Conservation (phyloP, 1,140 invertebrate species). For the Mesaphorura yosii region DNA sequence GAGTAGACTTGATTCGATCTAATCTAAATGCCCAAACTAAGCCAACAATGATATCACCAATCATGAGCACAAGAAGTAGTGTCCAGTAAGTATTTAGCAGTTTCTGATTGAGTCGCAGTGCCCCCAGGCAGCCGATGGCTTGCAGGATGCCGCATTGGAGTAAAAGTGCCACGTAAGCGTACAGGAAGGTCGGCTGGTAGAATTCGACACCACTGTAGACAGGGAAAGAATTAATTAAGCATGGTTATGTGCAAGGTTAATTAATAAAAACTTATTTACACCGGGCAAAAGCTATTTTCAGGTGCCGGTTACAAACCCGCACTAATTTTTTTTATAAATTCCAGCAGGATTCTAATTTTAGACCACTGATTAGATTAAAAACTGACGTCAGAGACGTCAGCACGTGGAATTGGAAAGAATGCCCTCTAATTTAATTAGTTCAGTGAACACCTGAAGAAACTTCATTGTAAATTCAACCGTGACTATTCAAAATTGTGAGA, state of each 20-base stretch:
- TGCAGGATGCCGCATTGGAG: conserved; percentile 49
- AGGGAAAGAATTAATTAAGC: conserved; percentile 17
- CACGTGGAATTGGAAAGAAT: no score
- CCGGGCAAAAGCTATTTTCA: neutral
- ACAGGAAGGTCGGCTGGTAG: conserved; percentile 67
- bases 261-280: neutral
- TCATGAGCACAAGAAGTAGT: conserved; percentile 61
- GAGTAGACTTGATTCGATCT: conserved; percentile 56
- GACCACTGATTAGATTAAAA: no score
- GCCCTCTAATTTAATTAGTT: no score
- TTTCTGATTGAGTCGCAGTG: conserved; percentile 61
- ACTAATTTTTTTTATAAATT: neutral
- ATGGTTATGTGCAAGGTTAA: neutral
- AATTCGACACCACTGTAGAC: conserved; percentile 36
- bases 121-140: conserved; percentile 52
- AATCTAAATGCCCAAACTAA: conserved; percentile 77
- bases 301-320: neutral
- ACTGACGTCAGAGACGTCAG: no score
- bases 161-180: conserved; percentile 66
- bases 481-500: no score
- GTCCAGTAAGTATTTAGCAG: conserved; percentile 74
- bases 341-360: no score
- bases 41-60: conserved; percentile 70
- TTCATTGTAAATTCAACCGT: no score
- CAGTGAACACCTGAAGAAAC: no score